Percentiles rank a stretch among this genome's conserved stretches.
These are phyloP conservation scores for Ridgeia piscesae DNA, from an alignment of 1,140 invertebrate genomes.

Conservation along the genomic window DNA sequence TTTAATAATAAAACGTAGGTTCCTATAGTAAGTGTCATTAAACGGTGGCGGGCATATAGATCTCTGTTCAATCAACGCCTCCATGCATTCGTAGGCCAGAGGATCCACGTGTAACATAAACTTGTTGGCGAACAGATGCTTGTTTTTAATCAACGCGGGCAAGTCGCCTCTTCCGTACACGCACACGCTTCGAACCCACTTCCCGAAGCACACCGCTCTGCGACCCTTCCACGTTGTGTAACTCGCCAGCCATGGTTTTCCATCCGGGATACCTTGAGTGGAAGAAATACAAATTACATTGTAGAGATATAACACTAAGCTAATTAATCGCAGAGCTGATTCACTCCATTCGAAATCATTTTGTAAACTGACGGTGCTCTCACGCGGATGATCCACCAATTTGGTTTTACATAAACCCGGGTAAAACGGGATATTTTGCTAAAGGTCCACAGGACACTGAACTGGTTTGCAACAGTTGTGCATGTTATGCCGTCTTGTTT, in stretches of 20 bases:
- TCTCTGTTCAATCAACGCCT: constrained; percentile 27
- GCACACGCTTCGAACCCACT: constrained; percentile 29
- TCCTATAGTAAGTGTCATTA: constrained; percentile 22
- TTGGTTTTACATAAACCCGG: too few relatives aligned
- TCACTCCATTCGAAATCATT: too few relatives aligned
- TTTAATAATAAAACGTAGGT: constrained; percentile 22
- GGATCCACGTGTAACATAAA: constrained; percentile 45
- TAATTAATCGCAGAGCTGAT: too few relatives aligned
- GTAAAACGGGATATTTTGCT: too few relatives aligned
- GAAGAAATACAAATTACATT: too few relatives aligned
- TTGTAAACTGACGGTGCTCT: too few relatives aligned
- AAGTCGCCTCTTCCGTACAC: constrained; percentile 45
- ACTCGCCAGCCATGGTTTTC: constrained; percentile 13
- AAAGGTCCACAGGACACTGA: too few relatives aligned
- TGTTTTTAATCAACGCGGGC: constrained; percentile 30
- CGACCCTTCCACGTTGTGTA: neutral
- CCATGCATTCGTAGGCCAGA: constrained; percentile 45
- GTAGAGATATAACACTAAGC: too few relatives aligned
- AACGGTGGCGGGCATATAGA: neutral
- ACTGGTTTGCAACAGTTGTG: too few relatives aligned
- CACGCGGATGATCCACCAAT: too few relatives aligned
- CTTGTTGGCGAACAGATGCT: constrained; percentile 52
- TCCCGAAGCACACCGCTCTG: neutral
- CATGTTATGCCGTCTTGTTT: too few relatives aligned
- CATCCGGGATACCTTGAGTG: neutral